A percentile compares a stretch with the other conserved stretches of the same genome.
These are phyloP conservation scores for Tetrao urogallus DNA, from an alignment of 2,113 vertebrate species.

Conservation along the genomic window DNA sequence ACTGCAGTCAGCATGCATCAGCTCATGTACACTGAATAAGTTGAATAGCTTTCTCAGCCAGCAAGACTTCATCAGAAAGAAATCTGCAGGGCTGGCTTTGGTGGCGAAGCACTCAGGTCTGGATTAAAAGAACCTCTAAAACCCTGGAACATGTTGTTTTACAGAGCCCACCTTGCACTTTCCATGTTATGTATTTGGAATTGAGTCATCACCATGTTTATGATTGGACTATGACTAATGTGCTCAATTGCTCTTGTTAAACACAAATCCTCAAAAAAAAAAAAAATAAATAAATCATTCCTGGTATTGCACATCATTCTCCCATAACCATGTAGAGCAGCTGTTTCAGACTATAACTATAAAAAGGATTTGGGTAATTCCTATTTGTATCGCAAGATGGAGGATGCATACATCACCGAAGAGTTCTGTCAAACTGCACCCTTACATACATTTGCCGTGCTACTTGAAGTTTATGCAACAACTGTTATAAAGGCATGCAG, in stretches of 20 bases:
- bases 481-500: not conserved
- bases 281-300: not conserved
- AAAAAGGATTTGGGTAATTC: not conserved
- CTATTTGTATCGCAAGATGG: not conserved
- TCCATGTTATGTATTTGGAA: not conserved
- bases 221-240: not conserved
- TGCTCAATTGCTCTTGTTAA: not conserved
- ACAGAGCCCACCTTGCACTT: not conserved
- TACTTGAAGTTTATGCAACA: not conserved
- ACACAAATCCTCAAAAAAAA: not conserved
- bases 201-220: not conserved
- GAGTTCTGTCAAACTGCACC: not conserved
- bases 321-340: not conserved
- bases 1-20: not conserved
- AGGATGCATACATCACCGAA: not conserved
- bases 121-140: not conserved
- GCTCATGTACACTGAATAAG: not conserved
- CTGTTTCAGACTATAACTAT: constrained; percentile 17
- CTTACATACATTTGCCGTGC: not conserved
- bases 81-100: not conserved
- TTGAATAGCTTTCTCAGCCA: not conserved
- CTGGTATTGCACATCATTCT: not conserved
- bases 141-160: not conserved
- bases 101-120: not conserved
- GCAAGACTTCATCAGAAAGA: not conserved